Percentiles rank a stretch among this genome's conserved stretches.
These are phyloP conservation scores for Microcebus jonahi DNA, from an alignment of 2,113 vertebrate species.

Conservation along the genomic window DNA sequence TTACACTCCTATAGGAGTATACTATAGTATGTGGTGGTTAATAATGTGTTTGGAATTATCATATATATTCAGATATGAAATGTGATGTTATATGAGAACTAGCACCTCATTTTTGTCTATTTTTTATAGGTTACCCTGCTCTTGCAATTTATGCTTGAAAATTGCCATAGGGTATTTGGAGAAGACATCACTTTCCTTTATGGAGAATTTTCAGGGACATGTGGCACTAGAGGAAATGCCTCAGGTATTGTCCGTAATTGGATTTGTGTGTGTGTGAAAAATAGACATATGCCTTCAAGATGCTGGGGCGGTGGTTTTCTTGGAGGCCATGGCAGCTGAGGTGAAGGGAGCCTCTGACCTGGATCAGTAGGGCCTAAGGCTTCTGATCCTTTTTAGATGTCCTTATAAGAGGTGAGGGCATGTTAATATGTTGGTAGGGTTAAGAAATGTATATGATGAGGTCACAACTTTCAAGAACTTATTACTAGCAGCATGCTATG, in stretches of 20 bases:
- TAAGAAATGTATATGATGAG: background rate
- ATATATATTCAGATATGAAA: background rate
- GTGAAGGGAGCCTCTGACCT: background rate
- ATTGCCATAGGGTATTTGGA: conserved; percentile 91
- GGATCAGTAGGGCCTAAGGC: background rate
- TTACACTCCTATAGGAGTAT: too few relatives aligned
- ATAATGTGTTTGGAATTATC: too few relatives aligned
- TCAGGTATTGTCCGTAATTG: conserved; percentile 86
- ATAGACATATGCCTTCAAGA: background rate
- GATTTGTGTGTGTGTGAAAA: background rate
- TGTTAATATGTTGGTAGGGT: background rate
- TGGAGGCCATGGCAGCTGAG: background rate
- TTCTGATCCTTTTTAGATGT: background rate
- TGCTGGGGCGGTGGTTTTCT: background rate
- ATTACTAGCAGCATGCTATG: background rate
- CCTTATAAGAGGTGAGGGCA: background rate
- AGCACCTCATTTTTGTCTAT: conserved; percentile 46
- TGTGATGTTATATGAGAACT: background rate
- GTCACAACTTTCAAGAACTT: background rate
- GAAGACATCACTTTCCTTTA: conserved; percentile 90
- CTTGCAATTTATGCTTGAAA: conserved; percentile 93
- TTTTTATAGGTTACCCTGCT: conserved; percentile 91
- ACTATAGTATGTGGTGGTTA: background rate
- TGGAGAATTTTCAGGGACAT: conserved; percentile 87
- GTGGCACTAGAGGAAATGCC: conserved; percentile 87